phyloP scores from a whole-genome alignment of 2,113 vertebrate genomes.

The Saguinus imperator region DNA sequence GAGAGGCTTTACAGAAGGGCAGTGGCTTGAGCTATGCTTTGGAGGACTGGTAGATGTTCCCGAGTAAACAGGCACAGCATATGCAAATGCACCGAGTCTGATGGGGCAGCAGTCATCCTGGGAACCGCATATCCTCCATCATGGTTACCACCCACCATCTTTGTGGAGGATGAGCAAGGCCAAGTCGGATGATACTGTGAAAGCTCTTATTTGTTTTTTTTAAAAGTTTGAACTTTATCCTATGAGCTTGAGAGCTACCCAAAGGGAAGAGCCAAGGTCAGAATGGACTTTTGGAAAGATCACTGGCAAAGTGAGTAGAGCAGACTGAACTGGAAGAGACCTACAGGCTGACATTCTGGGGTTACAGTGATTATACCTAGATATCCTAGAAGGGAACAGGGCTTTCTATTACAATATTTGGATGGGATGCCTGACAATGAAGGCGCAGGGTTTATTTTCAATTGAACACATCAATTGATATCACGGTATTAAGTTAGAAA shows the following conservation, averaged over 20 bases:
- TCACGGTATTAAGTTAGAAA: background rate
- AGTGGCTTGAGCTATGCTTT: background rate
- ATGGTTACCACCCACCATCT: background rate
- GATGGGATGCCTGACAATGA: background rate
- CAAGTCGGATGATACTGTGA: background rate
- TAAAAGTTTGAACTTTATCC: background rate
- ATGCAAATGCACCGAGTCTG: background rate
- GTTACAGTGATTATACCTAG: background rate
- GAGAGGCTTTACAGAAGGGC: background rate
- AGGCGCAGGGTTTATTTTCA: background rate
- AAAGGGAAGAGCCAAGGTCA: background rate
- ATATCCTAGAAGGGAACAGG: background rate
- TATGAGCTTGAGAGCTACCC: background rate
- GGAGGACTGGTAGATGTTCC: background rate
- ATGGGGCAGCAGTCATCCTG: background rate
- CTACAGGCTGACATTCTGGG: background rate
- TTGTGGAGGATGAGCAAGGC: background rate
- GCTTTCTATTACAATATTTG: background rate
- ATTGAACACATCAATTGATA: background rate
- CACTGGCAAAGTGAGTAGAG: background rate
- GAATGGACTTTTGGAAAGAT: background rate
- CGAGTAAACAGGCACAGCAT: background rate
- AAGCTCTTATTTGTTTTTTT: background rate
- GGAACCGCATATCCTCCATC: background rate
- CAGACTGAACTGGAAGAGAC: background rate